Base-by-base conservation (phyloP, 2,113 vertebrate genomes). In the Carettochelys insculpta region DNA sequence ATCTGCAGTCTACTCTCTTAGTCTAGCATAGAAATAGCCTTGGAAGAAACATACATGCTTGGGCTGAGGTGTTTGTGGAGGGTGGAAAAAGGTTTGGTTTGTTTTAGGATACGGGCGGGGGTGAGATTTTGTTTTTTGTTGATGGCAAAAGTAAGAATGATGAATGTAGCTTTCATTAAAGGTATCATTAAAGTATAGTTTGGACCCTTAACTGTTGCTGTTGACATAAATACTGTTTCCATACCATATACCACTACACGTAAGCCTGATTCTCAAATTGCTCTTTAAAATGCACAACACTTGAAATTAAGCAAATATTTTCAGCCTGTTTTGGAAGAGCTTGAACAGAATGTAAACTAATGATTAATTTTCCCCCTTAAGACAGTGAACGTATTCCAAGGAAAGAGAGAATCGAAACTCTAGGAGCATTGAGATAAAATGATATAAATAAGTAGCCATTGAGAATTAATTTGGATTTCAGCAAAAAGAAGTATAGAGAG, bases 351-450 rank as follows among this genome's bases (percentile, higher is more conserved):
- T 52, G 81, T 82, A 89, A 93, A 94, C 80, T 95, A 97, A 95
- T 97, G 96, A 96, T 96, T 97, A 93, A 94, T 96, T 97, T 89
- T 87, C 19, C 84, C 85, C 85, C 90, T 92, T 86, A 94, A 95
- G 87, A 94, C 91, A 88, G 91, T 90, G 90, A 96, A 85, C 45
- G 96, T 85, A 94, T 90, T 96, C 87, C 93, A 88, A 97, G 43
- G 80, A 79, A 95, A 86, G 7, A 94, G 61, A 93, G 97, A 98
- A 97, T 98, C 96, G 87, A 96, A 96, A 93, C 84, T 94, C 82
- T 94, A 97, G 95, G 47, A 96, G 79, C 81, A 91, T 80, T 95
- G 87, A 94, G 96, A 97, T 95, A 95, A 96, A 96, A 82, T 45
- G 94, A 92, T 91, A 92, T 94, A 95, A 95, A 82, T 95, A 93